These are phyloP conservation scores for Brenthis hecate DNA, from an alignment of 2,888 invertebrate genomes.

Conservation along the genomic window DNA sequence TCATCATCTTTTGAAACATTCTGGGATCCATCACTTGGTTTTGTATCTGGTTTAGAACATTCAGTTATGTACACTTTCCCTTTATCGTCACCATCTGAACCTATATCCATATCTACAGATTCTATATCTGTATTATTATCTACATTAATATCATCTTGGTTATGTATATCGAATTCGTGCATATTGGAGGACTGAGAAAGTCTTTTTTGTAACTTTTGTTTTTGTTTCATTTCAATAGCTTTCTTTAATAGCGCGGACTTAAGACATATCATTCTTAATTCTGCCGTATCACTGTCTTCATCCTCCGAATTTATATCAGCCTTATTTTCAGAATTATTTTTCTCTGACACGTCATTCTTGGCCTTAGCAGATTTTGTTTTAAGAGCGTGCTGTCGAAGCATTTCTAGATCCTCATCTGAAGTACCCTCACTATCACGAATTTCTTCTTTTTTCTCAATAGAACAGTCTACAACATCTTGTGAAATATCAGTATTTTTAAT, in stretches of 20 bases:
- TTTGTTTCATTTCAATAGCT: conserved; percentile 81
- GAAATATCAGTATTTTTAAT: conserved; percentile 33
- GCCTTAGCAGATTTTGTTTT: conserved; percentile 66
- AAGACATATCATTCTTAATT: conserved; percentile 85
- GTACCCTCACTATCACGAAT: conserved; percentile 49
- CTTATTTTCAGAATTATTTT: conserved; percentile 44
- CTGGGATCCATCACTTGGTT: conserved; percentile 36
- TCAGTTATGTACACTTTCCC: conserved; percentile 52
- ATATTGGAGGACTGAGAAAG: conserved; percentile 62
- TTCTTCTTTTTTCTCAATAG: conserved; percentile 38
- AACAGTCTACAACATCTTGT: conserved; percentile 49
- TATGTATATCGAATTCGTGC: conserved; percentile 53
- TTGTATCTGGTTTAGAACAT: conserved; percentile 31
- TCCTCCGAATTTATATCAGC: conserved; percentile 62
- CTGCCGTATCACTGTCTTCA: conserved; percentile 83
- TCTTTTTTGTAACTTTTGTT: conserved; percentile 66
- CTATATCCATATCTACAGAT: conserved; percentile 80
- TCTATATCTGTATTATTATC: conserved; percentile 76
- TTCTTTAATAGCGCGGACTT: conserved; percentile 86
- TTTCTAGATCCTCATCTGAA: conserved; percentile 77
- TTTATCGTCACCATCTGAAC: conserved; percentile 71
- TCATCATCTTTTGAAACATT: conserved; percentile 53
- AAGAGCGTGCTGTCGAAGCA: conserved; percentile 70
- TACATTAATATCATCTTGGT: conserved; percentile 40
- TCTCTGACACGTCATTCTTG: conserved; percentile 42